These are phyloP conservation scores for Tetanocera ferruginea DNA, from an alignment of 2,888 invertebrate species.

Conservation along the genomic window DNA sequence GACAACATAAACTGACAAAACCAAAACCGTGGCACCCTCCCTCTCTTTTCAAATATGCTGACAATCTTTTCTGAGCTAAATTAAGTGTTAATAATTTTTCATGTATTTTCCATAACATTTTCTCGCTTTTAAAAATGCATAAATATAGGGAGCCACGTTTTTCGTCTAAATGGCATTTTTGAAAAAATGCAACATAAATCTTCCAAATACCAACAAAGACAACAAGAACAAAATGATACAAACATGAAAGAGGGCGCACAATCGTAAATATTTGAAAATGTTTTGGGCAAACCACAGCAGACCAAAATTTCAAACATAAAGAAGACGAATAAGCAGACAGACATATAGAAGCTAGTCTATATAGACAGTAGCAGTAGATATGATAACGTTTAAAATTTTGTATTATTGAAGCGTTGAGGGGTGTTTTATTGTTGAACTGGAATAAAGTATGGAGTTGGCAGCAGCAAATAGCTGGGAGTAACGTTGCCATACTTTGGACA, in stretches of 20 bases:
- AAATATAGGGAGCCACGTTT: slow-evolving; percentile 24
- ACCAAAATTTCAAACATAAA: neutral
- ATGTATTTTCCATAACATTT: slow-evolving; percentile 7
- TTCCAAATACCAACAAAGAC: neutral
- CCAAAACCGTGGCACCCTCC: neutral
- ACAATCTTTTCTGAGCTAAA: neutral
- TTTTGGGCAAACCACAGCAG: neutral
- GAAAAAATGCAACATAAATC: slow-evolving; percentile 19
- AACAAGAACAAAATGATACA: no score
- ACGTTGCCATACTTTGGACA: neutral
- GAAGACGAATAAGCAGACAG: neutral
- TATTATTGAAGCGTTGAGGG: neutral
- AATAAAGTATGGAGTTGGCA: neutral
- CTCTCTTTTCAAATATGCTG: neutral
- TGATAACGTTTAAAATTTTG: no score
- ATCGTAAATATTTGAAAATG: neutral
- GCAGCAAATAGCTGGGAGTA: neutral
- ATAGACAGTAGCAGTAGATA: neutral
- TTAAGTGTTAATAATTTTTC: slow-evolving; percentile 30
- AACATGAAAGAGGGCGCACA: neutral
- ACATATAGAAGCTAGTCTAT: neutral
- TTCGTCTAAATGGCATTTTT: neutral
- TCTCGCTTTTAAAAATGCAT: slow-evolving; percentile 28
- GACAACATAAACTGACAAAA: slow-evolving; percentile 8
- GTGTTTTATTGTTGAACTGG: neutral